Base-by-base conservation (phyloP, 2,888 invertebrate species). In the Villa cingulata region DNA sequence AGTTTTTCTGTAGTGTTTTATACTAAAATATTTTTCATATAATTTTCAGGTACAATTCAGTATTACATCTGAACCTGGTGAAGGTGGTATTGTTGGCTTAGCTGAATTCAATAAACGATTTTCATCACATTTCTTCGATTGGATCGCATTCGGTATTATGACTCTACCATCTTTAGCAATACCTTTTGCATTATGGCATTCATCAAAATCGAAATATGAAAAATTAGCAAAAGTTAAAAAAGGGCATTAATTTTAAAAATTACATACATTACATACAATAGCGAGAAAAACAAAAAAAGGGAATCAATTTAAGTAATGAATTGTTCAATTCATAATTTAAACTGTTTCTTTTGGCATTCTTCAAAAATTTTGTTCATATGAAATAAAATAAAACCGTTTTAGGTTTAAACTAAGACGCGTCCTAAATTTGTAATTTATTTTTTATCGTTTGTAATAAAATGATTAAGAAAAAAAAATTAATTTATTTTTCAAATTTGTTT, bases 111-210 rank as follows among this genome's bases (percentile, higher is more conserved):
- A 95, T 71, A 87, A 92, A 70, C 88, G 91, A 63, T 96, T 95
- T 73, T 96, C 96, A 3, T 91, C 95, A 0, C 96, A 96, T 72
- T 84, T 90, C 65, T 86, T 92, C 52, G 96, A 96, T 71, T 98
- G 97, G 98, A 75, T 85, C 46, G 90, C 94, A 23, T 98, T 98
- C 64, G 91, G 91, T 34, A 81, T 97, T 48, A 94, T 98, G 92
- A 89, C 94, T 23, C 74, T 95, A 53, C 95, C 96, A 6, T 92
- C 95, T 3, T 74, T 97, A 41, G 87, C 86, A 39, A 92, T 97
- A 65, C 96, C 96, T 49, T 89, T 91, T 67, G 81, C 84, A 34
- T 75, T 97, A 53, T 97, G 96, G 95, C 91, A 81, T 71, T 83
- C 86, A 23, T 94, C 94, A 62, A 95, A 95, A 70, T 83, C 82